These are phyloP conservation scores for Mus caroli DNA, from an alignment of 2,797 vertebrate genomes.

Conservation along the genomic window DNA sequence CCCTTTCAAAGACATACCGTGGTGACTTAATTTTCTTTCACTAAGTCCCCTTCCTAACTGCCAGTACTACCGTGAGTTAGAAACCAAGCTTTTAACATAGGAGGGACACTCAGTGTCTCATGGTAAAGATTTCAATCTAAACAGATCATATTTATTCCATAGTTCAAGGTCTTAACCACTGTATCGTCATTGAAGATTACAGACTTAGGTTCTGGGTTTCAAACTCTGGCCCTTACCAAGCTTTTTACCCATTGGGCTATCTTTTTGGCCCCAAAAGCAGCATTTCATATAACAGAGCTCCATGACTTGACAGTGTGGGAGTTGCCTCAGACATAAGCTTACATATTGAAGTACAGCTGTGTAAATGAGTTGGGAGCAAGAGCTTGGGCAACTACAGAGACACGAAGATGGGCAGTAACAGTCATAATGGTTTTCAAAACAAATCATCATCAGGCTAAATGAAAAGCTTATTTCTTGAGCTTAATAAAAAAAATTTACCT, in stretches of 20 bases:
- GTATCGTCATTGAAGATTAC: neutral
- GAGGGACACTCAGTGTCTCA: neutral
- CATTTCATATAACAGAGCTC: neutral
- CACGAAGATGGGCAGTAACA: neutral
- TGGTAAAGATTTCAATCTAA: neutral
- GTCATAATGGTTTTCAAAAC: neutral
- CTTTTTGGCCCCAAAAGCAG: neutral
- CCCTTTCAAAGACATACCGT: neutral
- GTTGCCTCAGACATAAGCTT: neutral
- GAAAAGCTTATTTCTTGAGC: conserved; percentile 11
- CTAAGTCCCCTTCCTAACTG: neutral
- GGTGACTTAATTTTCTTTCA: neutral
- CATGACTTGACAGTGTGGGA: neutral
- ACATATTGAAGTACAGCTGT: neutral
- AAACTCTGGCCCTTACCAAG: neutral
- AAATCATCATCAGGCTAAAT: neutral
- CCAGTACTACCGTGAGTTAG: neutral
- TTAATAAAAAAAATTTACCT: conserved; percentile 10
- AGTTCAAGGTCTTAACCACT: neutral
- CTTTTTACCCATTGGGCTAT: neutral
- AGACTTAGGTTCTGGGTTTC: neutral
- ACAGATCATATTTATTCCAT: neutral
- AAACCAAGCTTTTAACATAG: neutral
- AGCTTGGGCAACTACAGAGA: neutral
- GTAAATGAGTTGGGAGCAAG: neutral